A percentile compares a stretch with the other conserved stretches of the same genome.
Conservation (phyloP, 2,113 vertebrate species). For the Synchiropus splendidus region DNA sequence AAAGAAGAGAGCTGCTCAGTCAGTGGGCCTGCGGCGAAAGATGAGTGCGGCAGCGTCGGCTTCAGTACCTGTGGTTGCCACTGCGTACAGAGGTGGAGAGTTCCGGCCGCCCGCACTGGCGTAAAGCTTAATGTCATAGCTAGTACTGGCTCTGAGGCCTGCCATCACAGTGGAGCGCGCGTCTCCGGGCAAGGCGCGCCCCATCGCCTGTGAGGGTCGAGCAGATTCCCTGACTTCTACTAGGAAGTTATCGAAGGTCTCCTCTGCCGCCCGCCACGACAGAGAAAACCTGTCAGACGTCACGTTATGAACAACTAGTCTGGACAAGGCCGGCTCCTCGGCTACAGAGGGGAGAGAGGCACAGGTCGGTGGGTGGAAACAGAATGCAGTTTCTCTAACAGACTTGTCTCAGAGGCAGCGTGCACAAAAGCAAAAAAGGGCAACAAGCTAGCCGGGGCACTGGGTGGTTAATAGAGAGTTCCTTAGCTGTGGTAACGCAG, state of each 20-base stretch:
- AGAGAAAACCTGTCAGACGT: slow-evolving; percentile 75
- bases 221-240: slow-evolving; percentile 78
- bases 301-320: slow-evolving; percentile 75
- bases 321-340: slow-evolving; percentile 75
- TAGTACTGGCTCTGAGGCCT: slow-evolving; percentile 70
- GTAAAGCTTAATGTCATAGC: slow-evolving; percentile 74
- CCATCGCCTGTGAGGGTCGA: slow-evolving; percentile 68
- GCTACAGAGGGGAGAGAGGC: slow-evolving; percentile 68
- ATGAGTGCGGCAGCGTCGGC: slow-evolving; percentile 7
- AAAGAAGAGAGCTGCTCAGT: slow-evolving; percentile 46
- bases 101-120: slow-evolving; percentile 62
- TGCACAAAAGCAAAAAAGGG: too few relatives aligned
- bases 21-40: neutral
- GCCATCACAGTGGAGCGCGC: slow-evolving; percentile 61
- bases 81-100: slow-evolving; percentile 62
- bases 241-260: slow-evolving; percentile 77
- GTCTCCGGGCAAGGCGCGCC: slow-evolving; percentile 54
- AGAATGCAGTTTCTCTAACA: neutral
- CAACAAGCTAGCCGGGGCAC: too few relatives aligned
- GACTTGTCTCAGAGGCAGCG: too few relatives aligned
- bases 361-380: slow-evolving; percentile 32
- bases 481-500: too few relatives aligned
- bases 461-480: too few relatives aligned
- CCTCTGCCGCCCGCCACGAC: slow-evolving; percentile 68
- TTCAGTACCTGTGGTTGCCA: slow-evolving; percentile 74